Evolutionary conservation across 2,113 vertebrate species (phyloP), one percentile per base, ranked within the genome.

Genomic region (Coptodon rendalli): DNA sequence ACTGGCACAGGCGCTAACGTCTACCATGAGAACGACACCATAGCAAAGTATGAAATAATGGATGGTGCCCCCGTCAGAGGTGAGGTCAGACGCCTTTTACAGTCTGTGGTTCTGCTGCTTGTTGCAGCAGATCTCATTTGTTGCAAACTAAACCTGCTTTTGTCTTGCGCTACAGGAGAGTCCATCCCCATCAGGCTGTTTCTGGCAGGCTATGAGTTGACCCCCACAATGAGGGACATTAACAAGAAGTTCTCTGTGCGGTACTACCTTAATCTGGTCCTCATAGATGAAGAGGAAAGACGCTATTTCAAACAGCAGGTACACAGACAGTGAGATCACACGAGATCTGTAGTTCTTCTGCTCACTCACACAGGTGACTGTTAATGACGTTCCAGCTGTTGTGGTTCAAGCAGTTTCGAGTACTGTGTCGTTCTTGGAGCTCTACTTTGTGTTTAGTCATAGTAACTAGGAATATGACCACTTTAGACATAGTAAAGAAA

Each of bases 281-380:
- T 99, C 92, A 99, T 99, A 0, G 99, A 99, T 0, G 99, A 99
- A 91, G 99, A 99, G 86, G 99, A 99, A 86, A 96, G 99, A 22
- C 98, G 99, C 90, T 99, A 99, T 95, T 99, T 99, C 95, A 99
- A 99, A 95, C 99, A 99, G 94, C 99, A 99, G 98, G 99, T 99
- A 17, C 19, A 12, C 29, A 22, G 14, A 78, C 68, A 48, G 68
- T 38, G n/a, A 22, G 11, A 22, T n/a, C 29, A 34, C 19, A 54
- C 0, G 2, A 22, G 13, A n/a, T 2, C 12, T 36, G 19, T 27
- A 73, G 22, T 29, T 80, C 14, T 8, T 14, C 68, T 76, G 68
- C 40, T 1, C 24, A n/a, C 71, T 48, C 24, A 7, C 22, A 29
- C 24, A 76, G 24, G 9, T 19, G 40, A 48, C 68, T 29, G 43